Percentiles rank a stretch among this genome's conserved stretches.
Conservation (phyloP, 2,113 vertebrate genomes). For the Cyphomyrus plagiostoma region DNA sequence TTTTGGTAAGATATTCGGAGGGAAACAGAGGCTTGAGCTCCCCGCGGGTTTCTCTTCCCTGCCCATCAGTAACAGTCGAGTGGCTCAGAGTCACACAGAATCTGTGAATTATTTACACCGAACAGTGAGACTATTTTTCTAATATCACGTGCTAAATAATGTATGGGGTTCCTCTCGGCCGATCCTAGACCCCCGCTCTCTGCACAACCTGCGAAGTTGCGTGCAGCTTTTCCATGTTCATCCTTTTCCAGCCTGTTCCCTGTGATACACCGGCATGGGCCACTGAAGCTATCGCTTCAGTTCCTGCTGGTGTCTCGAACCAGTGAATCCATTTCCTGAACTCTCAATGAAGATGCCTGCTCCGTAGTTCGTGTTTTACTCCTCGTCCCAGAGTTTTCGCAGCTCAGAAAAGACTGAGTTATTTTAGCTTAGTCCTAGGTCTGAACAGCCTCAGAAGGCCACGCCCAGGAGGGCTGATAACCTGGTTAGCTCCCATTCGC, state of each 20-base stretch:
- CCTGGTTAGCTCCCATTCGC: background rate
- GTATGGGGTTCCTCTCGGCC: constrained; percentile 19
- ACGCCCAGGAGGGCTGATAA: background rate
- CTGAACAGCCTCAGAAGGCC: background rate
- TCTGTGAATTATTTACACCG: constrained; percentile 38
- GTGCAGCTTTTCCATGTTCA: background rate
- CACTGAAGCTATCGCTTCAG: background rate
- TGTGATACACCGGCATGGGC: background rate
- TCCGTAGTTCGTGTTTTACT: background rate
- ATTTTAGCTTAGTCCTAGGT: background rate
- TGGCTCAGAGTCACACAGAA: constrained; percentile 36
- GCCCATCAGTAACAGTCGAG: constrained; percentile 32
- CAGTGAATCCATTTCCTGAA: background rate
- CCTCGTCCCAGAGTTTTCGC: background rate
- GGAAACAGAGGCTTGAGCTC: constrained; percentile 32
- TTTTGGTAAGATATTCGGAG: constrained; percentile 32
- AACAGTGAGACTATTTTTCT: constrained; percentile 35
- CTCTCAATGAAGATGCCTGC: background rate
- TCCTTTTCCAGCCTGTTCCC: background rate
- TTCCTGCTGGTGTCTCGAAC: background rate
- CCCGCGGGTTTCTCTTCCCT: constrained; percentile 25
- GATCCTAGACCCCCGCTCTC: background rate
- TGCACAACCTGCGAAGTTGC: background rate
- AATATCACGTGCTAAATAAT: constrained; percentile 42
- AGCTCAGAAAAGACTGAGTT: background rate